Evolutionary conservation across 2,113 vertebrate genomes (phyloP).

Genomic region (Rhinoptilus africanus): DNA sequence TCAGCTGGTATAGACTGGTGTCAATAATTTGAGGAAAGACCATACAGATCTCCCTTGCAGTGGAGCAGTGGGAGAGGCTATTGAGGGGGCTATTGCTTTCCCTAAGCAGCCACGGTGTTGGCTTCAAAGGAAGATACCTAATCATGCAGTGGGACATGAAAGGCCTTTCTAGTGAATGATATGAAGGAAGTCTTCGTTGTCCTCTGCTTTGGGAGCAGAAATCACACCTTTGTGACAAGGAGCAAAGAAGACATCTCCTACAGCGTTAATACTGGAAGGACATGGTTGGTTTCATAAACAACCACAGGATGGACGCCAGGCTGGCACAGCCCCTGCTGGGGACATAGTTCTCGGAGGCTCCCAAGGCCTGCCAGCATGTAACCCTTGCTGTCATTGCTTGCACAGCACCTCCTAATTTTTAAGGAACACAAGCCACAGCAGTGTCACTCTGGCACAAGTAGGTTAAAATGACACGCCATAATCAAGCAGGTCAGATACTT

Average conservation of each 20-base stretch:
- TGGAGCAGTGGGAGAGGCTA: neutral
- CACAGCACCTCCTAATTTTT: neutral
- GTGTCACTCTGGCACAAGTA: neutral
- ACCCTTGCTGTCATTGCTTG: neutral
- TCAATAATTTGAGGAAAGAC: neutral
- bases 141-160: neutral
- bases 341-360: rapidly evolving
- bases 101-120: neutral
- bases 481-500: neutral
- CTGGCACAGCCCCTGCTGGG: neutral
- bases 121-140: neutral
- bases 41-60: neutral
- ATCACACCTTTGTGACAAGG: neutral
- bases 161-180: neutral
- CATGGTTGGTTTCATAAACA: neutral
- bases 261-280: neutral
- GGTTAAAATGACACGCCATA: neutral
- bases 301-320: rapidly evolving
- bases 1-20: neutral
- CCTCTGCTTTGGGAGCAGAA: neutral
- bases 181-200: neutral
- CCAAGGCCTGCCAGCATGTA: neutral
- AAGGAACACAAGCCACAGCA: neutral
- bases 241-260: neutral
- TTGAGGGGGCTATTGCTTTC: neutral